Base-by-base conservation (phyloP, 2,888 invertebrate genomes). In the Papilio demoleus region DNA sequence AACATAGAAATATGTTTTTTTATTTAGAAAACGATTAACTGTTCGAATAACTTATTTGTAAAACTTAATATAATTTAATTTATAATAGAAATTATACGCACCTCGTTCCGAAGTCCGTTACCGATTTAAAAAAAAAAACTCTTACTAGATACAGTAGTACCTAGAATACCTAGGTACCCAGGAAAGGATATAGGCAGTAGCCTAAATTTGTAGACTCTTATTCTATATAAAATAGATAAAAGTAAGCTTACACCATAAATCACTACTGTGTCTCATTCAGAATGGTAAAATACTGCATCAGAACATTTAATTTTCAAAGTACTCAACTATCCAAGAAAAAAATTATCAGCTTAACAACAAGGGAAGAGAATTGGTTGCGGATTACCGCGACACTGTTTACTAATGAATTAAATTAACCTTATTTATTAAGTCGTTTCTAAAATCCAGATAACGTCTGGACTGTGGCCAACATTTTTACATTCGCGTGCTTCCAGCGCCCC, bases 401-500 rank as follows among this genome's bases (percentile, higher is more conserved):
- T 42, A 42, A 65, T 50, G 65, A 65, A 65, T 65, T 65, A 42
- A 65, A 65, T 36, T 22, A 61, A 45, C 34, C 40, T 69, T 69
- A 69, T 65, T 65, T 69, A 69, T 69, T 45, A 65, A 69, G 65
- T 53, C 69, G 42, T 65, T 63, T 19, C 64, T 19, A 42, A 36
- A 62, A 47, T 64, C 34, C 64, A 19, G 67, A 64, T 59, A 42
- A 45, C 36, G 19, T 47, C 70, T 58, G 40, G 62, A 68, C 22
- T 40, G 58, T 14, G 60, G 61, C 47, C 56, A 61, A 65, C 69
- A 60, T 69, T 66, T 64, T 67, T 62, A 63, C 53, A 63, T 66
- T 87, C 70, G 88, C 88, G 88, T 88, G 88, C 75, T 73, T 66
- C 72, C 74, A 69, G 75, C 78, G 75, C 78, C 81, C 78, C 68